Evolutionary conservation across 2,113 vertebrate species (phyloP).

Genomic region (Enhydra lutris): DNA sequence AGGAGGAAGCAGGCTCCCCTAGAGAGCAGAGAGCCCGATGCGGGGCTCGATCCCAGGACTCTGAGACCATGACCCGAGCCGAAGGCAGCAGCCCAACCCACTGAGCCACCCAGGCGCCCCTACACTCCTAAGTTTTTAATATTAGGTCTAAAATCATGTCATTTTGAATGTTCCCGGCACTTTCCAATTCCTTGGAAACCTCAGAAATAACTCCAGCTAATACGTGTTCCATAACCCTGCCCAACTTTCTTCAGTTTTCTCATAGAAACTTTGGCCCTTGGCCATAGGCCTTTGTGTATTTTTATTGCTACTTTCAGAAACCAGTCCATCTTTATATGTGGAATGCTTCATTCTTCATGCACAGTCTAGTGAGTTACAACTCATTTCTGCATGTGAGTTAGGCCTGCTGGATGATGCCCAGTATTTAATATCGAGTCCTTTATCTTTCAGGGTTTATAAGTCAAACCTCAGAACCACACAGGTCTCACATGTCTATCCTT

Average conservation of each 20-base stretch:
- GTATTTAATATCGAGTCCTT: neutral
- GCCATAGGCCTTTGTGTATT: neutral
- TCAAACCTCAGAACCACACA: neutral
- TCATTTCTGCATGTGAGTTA: neutral
- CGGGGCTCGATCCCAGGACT: too few relatives aligned
- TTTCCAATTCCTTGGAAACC: neutral
- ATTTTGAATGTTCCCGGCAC: neutral
- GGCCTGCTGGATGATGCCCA: neutral
- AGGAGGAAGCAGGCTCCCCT: too few relatives aligned
- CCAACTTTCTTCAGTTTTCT: neutral
- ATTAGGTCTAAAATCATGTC: neutral
- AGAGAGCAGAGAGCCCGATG: too few relatives aligned
- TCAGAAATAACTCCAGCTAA: neutral
- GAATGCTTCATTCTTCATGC: neutral
- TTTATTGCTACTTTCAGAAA: neutral
- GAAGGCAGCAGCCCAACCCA: too few relatives aligned
- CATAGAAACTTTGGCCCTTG: neutral
- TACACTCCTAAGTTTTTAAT: neutral
- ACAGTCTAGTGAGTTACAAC: neutral
- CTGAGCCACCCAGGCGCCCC: neutral
- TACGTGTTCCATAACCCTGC: neutral
- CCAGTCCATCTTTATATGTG: neutral
- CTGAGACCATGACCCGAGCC: too few relatives aligned
- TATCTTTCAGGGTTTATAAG: neutral
- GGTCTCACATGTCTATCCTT: neutral